phyloP scores from a whole-genome alignment of 2,113 vertebrate species.

The Vireo altiloquus region DNA sequence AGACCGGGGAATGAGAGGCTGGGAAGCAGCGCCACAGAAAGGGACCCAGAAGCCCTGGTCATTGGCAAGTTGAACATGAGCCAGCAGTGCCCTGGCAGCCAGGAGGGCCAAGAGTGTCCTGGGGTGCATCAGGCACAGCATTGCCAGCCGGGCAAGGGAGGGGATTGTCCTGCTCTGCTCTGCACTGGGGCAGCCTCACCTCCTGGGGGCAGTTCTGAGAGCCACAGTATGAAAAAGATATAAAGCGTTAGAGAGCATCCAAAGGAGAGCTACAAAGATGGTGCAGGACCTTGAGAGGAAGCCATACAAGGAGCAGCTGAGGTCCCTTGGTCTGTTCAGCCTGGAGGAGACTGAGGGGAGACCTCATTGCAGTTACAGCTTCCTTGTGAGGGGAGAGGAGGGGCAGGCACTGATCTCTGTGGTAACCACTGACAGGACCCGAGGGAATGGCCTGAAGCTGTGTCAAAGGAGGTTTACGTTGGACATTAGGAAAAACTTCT shows the following conservation, averaged over 20 bases:
- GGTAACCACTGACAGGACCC: neutral
- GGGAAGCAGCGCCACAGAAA: accelerated
- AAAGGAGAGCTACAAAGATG: neutral
- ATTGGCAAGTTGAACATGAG: accelerated
- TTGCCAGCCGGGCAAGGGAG: accelerated
- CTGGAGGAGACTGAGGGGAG: neutral
- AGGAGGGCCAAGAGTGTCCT: accelerated
- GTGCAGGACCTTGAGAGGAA: neutral
- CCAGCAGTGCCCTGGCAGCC: neutral
- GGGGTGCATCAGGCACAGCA: neutral
- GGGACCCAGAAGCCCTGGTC: accelerated
- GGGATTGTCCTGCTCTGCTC: neutral
- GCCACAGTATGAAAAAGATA: accelerated
- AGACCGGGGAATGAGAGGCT: neutral
- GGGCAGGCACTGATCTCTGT: accelerated
- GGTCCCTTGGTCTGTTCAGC: neutral
- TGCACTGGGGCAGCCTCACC: accelerated
- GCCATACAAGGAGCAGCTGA: accelerated
- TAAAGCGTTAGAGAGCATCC: accelerated
- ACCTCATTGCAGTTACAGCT: neutral
- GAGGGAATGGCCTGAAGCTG: neutral
- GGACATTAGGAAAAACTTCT: neutral
- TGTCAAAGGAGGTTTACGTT: accelerated
- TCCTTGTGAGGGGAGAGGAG: accelerated
- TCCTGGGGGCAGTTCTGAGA: neutral